Conservation (phyloP, 2,797 vertebrate species). For the Momotus momota region DNA sequence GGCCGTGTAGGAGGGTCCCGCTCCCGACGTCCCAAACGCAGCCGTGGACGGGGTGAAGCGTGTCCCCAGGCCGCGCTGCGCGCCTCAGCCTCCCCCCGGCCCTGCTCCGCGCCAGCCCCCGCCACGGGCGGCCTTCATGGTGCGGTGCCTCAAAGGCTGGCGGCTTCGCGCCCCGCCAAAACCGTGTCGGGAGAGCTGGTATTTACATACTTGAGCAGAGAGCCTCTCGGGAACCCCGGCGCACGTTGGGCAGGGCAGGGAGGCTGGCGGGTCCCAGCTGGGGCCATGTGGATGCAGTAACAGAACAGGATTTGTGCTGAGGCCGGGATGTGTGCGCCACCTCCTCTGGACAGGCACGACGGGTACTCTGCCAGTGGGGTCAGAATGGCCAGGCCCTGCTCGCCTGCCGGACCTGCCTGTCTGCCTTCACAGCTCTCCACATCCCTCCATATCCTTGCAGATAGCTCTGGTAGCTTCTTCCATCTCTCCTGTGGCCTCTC, state of each 20-base stretch:
- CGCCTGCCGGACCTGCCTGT: accelerated
- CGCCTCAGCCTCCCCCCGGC: neutral
- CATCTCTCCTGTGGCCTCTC: neutral
- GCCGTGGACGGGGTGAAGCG: neutral
- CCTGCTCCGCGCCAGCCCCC: no score
- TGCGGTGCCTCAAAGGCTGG: no score
- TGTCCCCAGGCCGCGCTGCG: neutral
- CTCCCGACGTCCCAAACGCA: neutral
- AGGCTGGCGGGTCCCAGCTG: neutral
- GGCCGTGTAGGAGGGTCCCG: no score
- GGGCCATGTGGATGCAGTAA: accelerated
- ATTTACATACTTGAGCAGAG: accelerated
- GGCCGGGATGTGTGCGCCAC: accelerated
- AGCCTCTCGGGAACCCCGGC: accelerated
- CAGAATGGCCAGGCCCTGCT: accelerated
- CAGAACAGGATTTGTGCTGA: accelerated
- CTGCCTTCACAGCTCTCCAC: neutral
- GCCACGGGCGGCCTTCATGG: no score
- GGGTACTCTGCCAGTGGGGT: accelerated
- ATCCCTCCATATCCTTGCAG: neutral
- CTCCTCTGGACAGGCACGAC: accelerated
- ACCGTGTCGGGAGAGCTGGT: neutral
- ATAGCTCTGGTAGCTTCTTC: neutral
- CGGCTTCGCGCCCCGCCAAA: neutral
- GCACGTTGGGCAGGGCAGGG: accelerated